Conservation (phyloP, 1,140 invertebrate species). For the Macrotrachela quadricornifera region DNA sequence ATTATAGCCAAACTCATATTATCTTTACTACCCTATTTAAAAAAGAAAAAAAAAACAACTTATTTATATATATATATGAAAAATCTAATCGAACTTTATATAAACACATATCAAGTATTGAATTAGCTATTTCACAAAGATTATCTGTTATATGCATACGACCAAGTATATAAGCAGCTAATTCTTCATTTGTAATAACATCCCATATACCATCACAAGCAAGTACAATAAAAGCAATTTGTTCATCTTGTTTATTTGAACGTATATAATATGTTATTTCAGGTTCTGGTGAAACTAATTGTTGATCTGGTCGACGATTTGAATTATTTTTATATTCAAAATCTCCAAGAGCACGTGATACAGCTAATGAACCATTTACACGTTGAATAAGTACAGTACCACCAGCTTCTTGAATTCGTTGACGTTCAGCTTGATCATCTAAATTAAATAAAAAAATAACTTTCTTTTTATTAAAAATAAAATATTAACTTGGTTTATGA, state of each 20-base stretch:
- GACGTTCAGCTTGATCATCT: conserved; percentile 54
- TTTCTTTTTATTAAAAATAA: too few relatives aligned
- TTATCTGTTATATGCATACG: conserved; percentile 65
- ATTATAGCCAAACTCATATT: conserved; percentile 99
- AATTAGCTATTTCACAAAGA: conserved; percentile 68
- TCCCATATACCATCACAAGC: conserved; percentile 99
- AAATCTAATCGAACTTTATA: conserved; percentile 51
- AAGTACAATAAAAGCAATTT: conserved; percentile 53
- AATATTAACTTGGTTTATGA: conserved; percentile 58
- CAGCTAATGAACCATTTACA: conserved; percentile 49
- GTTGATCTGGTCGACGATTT: conserved; percentile 49
- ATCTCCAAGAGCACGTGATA: conserved; percentile 80
- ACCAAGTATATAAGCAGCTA: conserved; percentile 75
- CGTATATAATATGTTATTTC: conserved; percentile 70
- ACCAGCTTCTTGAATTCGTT: conserved; percentile 79
- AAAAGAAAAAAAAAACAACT: conserved; percentile 11
- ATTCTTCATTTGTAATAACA: conserved; percentile 75
- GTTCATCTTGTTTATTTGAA: conserved; percentile 37
- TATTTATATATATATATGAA: too few relatives aligned
- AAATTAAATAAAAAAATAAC: too few relatives aligned
- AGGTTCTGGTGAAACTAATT: conserved; percentile 83
- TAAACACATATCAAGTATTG: conserved; percentile 91
- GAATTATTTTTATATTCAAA: conserved; percentile 83
- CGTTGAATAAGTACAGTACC: conserved; percentile 92
- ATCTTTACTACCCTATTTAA: conserved; percentile 93